Conservation (phyloP, 2,113 vertebrate genomes). For the Grammomys surdaster region DNA sequence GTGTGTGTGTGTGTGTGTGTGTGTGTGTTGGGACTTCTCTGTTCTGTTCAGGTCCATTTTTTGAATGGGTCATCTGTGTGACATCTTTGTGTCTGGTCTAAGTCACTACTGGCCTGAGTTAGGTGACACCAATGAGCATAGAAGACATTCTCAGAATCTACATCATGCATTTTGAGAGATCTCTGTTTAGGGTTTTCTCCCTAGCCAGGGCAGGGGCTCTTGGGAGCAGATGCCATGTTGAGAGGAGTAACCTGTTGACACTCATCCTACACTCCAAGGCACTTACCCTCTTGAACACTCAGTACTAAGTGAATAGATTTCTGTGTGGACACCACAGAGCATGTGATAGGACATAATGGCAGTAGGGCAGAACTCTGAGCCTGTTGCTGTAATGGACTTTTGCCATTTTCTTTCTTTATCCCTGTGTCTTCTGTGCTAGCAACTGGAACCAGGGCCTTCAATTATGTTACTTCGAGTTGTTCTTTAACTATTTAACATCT, state of each 20-base stretch:
- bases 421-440: background rate
- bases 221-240: constrained; percentile 14
- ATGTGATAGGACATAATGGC: background rate
- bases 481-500: constrained; percentile 46
- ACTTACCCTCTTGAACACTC: constrained; percentile 9
- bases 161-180: constrained; percentile 12
- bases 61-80: background rate
- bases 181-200: constrained; percentile 29
- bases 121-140: background rate
- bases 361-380: constrained; percentile 29
- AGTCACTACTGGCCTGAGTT: background rate
- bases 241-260: background rate
- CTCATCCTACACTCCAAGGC: background rate
- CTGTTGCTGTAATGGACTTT: background rate
- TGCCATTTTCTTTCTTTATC: constrained; percentile 25
- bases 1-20: background rate
- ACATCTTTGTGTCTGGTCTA: background rate
- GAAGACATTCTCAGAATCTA: constrained; percentile 37
- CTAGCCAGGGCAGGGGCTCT: background rate
- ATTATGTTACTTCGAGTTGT: constrained; percentile 42
- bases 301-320: constrained; percentile 25
- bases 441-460: background rate
- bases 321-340: background rate
- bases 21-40: background rate
- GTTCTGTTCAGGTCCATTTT: background rate